Evolutionary conservation across 2,888 invertebrate genomes (phyloP), one percentile per base, ranked within the genome.

Genomic region (Rhodophaea formosa): DNA sequence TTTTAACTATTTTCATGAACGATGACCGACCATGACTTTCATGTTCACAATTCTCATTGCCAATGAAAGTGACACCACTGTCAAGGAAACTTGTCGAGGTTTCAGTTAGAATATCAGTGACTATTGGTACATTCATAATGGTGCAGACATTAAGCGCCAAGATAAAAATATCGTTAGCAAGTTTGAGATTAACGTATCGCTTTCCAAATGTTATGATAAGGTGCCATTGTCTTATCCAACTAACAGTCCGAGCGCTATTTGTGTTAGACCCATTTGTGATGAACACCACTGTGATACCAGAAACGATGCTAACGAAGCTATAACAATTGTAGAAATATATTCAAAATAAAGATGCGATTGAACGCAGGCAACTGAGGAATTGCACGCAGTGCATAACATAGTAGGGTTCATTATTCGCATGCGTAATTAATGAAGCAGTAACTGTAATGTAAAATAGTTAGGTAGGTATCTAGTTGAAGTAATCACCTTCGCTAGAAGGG

Each of bases 1-100:
- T 74, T 75, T 75, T 70, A 67, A 65, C 61, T 61, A 62, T 67
- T 75, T 84, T 84, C 82, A 86, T 77, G 83, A 81, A 75, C 81
- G 74, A 74, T 75, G 82, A 80, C 80, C 82, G 81, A 63, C 80
- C 84, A 66, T 88, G 87, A 87, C 84, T 83, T 49, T 12, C 69
- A 77, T 56, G 39, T 47, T 61, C 59, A 51, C 49, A 53, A 39
- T 57, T 56, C 45, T 54, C 64, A 60, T 57, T 63, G 67, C 63
- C 66, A 63, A 66, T 61, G 59, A 59, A 56, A 63, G 59, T 59
- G 56, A 56, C 55, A 44, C 60, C 58, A 51, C 29, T 23, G 23
- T 23, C 53, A 23, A n/a, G 32, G 42, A 44, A 17, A n/a, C 6
- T 46, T 32, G 39, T 29, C 47, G 12, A 39, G n/a, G 39, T 14